Percentiles rank a stretch among this genome's conserved stretches.
These are phyloP conservation scores for Parnassius glacialis DNA, from an alignment of 2,888 invertebrate genomes.

Conservation along the genomic window DNA sequence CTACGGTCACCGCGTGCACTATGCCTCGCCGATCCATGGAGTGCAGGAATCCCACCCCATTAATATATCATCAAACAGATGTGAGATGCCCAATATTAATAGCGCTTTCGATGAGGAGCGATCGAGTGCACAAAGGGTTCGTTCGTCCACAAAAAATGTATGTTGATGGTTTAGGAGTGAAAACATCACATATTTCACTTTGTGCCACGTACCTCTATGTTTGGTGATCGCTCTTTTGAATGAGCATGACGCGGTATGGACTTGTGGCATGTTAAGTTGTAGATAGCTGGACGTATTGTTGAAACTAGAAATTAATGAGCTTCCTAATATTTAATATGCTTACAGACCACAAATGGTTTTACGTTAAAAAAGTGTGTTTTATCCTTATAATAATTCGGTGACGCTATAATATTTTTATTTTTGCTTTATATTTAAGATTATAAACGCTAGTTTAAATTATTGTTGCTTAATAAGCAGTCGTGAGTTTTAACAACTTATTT, in stretches of 20 bases:
- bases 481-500: too few relatives aligned
- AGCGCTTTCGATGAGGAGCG: slow-evolving; percentile 40
- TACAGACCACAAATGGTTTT: background rate
- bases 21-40: slow-evolving; percentile 35
- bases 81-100: slow-evolving; percentile 50
- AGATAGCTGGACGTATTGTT: slow-evolving; percentile 13
- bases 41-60: slow-evolving; percentile 61
- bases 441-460: too few relatives aligned
- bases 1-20: slow-evolving; percentile 44
- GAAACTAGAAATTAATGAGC: slow-evolving; percentile 17
- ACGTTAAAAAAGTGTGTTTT: too few relatives aligned
- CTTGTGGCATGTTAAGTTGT: slow-evolving; percentile 6
- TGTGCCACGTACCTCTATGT: slow-evolving; percentile 21
- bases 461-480: too few relatives aligned
- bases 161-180: slow-evolving; percentile 44
- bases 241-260: slow-evolving; percentile 1
- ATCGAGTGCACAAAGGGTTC: slow-evolving; percentile 37
- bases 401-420: too few relatives aligned
- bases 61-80: slow-evolving; percentile 71
- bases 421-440: too few relatives aligned
- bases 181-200: slow-evolving; percentile 44
- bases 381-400: too few relatives aligned
- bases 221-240: slow-evolving; percentile 19
- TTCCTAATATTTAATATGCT: slow-evolving; percentile 12
- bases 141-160: slow-evolving; percentile 44